A percentile compares a stretch with the other conserved stretches of the same genome.
These are phyloP conservation scores for Drosophila burlai DNA, from an alignment of 1,140 invertebrate species.

Conservation along the genomic window DNA sequence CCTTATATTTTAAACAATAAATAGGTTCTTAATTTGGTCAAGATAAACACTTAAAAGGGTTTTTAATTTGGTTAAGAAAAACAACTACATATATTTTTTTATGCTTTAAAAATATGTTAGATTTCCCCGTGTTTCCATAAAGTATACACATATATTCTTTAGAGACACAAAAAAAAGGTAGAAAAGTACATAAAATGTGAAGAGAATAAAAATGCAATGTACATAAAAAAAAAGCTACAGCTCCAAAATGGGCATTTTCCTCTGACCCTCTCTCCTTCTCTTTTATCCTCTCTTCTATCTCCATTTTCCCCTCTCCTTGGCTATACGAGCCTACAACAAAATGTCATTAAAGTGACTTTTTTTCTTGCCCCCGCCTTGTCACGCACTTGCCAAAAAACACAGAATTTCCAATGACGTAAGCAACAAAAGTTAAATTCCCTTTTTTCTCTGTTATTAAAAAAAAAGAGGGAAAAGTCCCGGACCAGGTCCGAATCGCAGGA, in stretches of 20 bases:
- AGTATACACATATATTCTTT: background rate
- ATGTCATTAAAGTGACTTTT: conserved; percentile 52
- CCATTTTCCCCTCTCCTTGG: background rate
- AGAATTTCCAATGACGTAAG: conserved; percentile 61
- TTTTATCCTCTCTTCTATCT: background rate
- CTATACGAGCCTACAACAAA: conserved; percentile 32
- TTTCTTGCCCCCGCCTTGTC: conserved; percentile 9
- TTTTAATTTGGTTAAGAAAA: no score
- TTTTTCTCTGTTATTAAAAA: conserved; percentile 40
- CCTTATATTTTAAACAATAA: no score
- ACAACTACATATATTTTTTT: background rate
- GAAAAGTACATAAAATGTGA: background rate
- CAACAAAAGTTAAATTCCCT: conserved; percentile 53
- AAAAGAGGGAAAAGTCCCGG: conserved; percentile 11
- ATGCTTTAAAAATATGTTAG: background rate
- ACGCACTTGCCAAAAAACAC: conserved; percentile 52
- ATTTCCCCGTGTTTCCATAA: background rate
- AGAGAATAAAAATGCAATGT: conserved; percentile 13
- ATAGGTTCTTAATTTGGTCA: no score
- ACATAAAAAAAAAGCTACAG: conserved; percentile 5
- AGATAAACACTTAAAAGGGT: no score
- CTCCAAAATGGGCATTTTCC: background rate
- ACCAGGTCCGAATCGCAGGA: conserved; percentile 3
- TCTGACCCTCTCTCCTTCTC: background rate
- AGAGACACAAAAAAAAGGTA: background rate